A percentile compares a stretch with the other conserved stretches of the same genome.
These are phyloP conservation scores for Druon quercuslanigerum DNA, from an alignment of 1,140 invertebrate genomes.

Conservation along the genomic window DNA sequence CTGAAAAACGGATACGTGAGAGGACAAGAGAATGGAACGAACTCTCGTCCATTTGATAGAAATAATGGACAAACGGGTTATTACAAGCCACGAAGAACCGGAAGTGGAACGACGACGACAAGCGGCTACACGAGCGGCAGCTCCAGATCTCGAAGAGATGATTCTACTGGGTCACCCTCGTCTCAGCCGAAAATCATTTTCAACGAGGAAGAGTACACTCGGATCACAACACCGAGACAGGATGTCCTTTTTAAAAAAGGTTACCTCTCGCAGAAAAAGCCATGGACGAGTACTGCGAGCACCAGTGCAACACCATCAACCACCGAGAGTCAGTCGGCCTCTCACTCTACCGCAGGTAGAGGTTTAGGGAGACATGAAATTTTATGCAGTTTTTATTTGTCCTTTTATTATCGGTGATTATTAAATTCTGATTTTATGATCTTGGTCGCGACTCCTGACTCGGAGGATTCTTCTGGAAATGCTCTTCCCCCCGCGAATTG, in stretches of 20 bases:
- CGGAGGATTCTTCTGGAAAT: no score
- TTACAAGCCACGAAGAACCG: slow-evolving; percentile 52
- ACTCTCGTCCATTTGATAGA: slow-evolving; percentile 41
- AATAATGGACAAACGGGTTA: slow-evolving; percentile 55
- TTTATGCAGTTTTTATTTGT: neutral
- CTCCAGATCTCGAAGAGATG: slow-evolving; percentile 58
- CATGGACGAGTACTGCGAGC: slow-evolving; percentile 67
- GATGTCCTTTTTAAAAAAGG: slow-evolving; percentile 85
- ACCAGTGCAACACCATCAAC: slow-evolving; percentile 74
- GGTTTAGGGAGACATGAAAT: slow-evolving; percentile 51
- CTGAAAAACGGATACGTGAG: slow-evolving; percentile 62
- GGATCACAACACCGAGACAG: slow-evolving; percentile 82
- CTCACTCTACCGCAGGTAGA: slow-evolving; percentile 74
- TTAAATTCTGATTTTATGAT: neutral
- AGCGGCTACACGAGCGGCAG: slow-evolving; percentile 58
- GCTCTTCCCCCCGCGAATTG: no score
- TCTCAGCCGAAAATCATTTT: slow-evolving; percentile 67
- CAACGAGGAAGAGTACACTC: slow-evolving; percentile 81
- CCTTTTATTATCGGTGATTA: neutral
- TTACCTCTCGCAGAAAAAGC: slow-evolving; percentile 80
- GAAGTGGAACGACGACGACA: slow-evolving; percentile 51
- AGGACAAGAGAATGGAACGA: slow-evolving; percentile 58
- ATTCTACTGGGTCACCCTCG: slow-evolving; percentile 54
- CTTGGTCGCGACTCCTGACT: no score
- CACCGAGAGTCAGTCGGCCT: slow-evolving; percentile 73